These are phyloP conservation scores for Nasonia vitripennis DNA, from an alignment of 1,140 invertebrate species.

Conservation along the genomic window DNA sequence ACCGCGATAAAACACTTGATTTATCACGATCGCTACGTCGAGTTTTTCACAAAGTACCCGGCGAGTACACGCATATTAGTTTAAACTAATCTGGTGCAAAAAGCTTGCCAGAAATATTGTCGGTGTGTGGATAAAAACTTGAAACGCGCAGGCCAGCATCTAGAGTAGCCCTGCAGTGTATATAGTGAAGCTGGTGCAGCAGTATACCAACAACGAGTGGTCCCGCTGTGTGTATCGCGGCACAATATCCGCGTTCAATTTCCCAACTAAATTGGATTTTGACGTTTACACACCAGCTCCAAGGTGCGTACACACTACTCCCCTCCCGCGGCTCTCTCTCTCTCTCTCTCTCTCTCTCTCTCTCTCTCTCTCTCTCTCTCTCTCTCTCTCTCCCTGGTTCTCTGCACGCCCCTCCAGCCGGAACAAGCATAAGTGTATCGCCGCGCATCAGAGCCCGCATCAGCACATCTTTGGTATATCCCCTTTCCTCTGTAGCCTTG, in stretches of 20 bases:
- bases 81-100: background rate
- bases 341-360: no score
- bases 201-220: background rate
- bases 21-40: no score
- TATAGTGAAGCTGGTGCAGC: background rate
- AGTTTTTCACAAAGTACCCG: no score
- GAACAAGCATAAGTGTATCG: constrained; percentile 19
- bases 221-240: background rate
- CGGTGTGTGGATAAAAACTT: background rate
- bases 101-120: background rate
- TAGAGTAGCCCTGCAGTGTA: background rate
- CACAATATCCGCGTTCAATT: constrained; percentile 37
- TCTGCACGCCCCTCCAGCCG: background rate
- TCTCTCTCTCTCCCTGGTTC: background rate
- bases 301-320: background rate
- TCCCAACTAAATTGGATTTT: constrained; percentile 38
- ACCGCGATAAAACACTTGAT: no score
- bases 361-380: no score
- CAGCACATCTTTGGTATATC: background rate
- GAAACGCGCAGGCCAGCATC: no score
- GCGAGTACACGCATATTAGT: background rate
- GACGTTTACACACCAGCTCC: constrained; percentile 9
- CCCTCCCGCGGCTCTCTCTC: no score
- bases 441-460: background rate
- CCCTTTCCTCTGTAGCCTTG: background rate